phyloP scores from a whole-genome alignment of 2,113 vertebrate species.

The Actenoides lindsayi region DNA sequence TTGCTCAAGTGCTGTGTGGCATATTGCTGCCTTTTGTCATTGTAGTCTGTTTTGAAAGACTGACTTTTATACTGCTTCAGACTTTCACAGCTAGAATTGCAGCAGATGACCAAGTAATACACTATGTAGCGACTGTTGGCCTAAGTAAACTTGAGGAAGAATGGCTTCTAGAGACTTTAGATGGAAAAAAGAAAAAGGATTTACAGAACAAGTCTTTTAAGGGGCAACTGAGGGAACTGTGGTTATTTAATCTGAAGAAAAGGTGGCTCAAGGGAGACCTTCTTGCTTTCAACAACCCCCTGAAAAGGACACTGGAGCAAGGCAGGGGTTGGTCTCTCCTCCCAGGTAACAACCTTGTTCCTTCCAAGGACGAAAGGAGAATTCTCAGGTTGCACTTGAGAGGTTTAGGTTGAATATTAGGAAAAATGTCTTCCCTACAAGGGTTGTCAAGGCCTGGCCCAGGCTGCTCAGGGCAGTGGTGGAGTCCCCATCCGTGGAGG shows the following conservation, averaged over 20 bases:
- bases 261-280: neutral
- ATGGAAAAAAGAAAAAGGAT: neutral
- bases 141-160: neutral
- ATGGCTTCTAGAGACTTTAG: neutral
- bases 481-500: too few species aligned
- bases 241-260: neutral
- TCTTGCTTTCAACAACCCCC: too few species aligned
- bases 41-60: slow-evolving; percentile 49
- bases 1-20: slow-evolving; percentile 48
- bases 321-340: neutral
- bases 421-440: too few species aligned
- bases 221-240: neutral
- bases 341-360: neutral
- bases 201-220: neutral
- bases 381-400: neutral
- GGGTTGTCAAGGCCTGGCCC: too few species aligned
- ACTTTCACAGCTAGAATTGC: neutral
- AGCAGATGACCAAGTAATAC: neutral
- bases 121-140: neutral
- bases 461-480: too few species aligned
- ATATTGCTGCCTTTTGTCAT: slow-evolving; percentile 60
- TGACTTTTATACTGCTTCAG: slow-evolving; percentile 27
- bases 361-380: neutral
- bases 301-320: neutral
- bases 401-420: neutral